Base-by-base conservation (phyloP, 2,888 invertebrate species). In the Papilio demoleus region DNA sequence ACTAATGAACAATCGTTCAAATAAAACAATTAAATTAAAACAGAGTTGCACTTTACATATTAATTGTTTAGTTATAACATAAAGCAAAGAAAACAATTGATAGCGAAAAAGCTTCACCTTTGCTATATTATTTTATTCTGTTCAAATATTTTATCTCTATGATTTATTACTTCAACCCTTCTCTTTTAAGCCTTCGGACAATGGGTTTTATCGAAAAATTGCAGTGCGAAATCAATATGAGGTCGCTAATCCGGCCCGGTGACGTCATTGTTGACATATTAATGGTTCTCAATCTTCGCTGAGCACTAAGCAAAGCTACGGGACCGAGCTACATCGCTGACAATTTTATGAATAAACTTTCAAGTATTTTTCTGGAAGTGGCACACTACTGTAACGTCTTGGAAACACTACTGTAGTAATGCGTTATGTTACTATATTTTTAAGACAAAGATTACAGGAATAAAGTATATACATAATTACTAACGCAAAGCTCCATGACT, bases 201-300 rank as follows among this genome's bases (percentile, higher is more conserved):
- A 17, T 56, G 11, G 31, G 27, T n/a, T 56, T 31, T 31, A 31
- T 31, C 31, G 27, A 27, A 56, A 50, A 31, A 56, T 56, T 31
- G 53, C 53, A 31, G 53, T 31, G 53, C 53, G 17, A 71, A 76
- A 71, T 71, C 70, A 72, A 76, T 77, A 73, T 79, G 74, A 65
- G 67, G 70, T 60, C 61, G 76, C 76, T 80, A 77, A 79, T 80
- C 77, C 79, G 72, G 72, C 75, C 81, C 78, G 77, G 75, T 50
- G 76, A 74, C 63, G 62, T 70, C 70, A 74, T 72, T 73, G 72
- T 74, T 75, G 71, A 74, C 74, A 73, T 77, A 79, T 82, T 83
- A 84, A 85, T 85, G 83, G 83, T 83, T 81, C 79, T 77, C 82
- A 83, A 84, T 84, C 82, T 85, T 81, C 79, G 74, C 74, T 77